phyloP scores from a whole-genome alignment of 2,797 vertebrate genomes.

The Mionectes olivaceus region DNA sequence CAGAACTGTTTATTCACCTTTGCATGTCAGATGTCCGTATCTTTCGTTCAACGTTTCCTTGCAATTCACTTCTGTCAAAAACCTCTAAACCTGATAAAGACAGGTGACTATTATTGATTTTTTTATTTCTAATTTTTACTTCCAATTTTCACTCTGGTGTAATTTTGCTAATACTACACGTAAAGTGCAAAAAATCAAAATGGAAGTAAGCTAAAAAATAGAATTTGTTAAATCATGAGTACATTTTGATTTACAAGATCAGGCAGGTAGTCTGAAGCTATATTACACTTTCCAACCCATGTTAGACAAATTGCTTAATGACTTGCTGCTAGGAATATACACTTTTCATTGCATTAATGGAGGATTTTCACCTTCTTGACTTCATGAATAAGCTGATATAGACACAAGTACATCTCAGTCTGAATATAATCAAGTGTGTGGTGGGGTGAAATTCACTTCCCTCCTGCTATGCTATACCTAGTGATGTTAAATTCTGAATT shows the following conservation, averaged over 20 bases:
- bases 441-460: neutral
- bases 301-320: neutral
- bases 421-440: neutral
- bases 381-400: neutral
- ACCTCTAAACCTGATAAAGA: neutral
- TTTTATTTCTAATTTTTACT: neutral
- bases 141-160: neutral
- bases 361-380: slow-evolving; percentile 36
- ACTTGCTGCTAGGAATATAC: neutral
- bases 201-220: neutral
- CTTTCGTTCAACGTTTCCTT: neutral
- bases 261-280: neutral
- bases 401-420: neutral
- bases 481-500: slow-evolving; percentile 2
- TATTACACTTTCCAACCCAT: neutral
- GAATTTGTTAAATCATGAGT: neutral
- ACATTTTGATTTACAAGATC: neutral
- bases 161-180: neutral
- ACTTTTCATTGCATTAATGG: neutral
- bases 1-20: neutral
- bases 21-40: neutral
- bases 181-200: neutral
- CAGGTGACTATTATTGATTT: neutral
- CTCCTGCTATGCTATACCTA: neutral
- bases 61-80: neutral